Evolutionary conservation across 2,797 vertebrate genomes (phyloP), one percentile per base, ranked within the genome.

Genomic region (Etheostoma nigrum): DNA sequence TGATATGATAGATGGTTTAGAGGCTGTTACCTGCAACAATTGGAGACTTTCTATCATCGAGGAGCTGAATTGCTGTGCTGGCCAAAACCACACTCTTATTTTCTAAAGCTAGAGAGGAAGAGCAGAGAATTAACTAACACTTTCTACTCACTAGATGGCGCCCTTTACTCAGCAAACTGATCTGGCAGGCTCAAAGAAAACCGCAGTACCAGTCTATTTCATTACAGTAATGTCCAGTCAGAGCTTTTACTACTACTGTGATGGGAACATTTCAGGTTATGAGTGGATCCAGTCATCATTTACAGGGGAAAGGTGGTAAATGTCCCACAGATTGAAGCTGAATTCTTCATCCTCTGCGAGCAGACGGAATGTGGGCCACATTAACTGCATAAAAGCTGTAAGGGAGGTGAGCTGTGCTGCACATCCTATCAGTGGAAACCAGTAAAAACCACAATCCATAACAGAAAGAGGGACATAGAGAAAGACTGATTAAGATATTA

Each of bases 31-130:
- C 97, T 90, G 98, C 98, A 76, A 98, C 97, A 78, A 99, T 96
- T 0, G 98, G 98, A 82, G 98, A 99, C 86, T 98, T 99, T 81
- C 97, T 95, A 88, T 99, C 98, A 90, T 99, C 98, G 0, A 97
- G 91, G 30, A 99, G 97, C 59, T 99, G 98, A 85, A 99, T 97
- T 36, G 98, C 97, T 13, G 98, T 99, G 81, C 98, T 99, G 21
- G 98, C 98, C 86, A 98, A 96, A 82, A 99, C 98, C 83, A 99
- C 97, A 2, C 97, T 99, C 94, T 96, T 99, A 90, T 99, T 99
- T 86, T 96, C 94, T 9, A 93, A 90, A 84, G 96, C 98, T 99
- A 47, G 4, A 84, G 60, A 52, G 16, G 6, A 67, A 85, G 23
- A 75, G 67, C 7, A 86, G 53, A 81, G 13, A 58, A 23, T 2